These are phyloP conservation scores for Lepidurus packardi DNA, from an alignment of 1,140 invertebrate genomes.

Conservation along the genomic window DNA sequence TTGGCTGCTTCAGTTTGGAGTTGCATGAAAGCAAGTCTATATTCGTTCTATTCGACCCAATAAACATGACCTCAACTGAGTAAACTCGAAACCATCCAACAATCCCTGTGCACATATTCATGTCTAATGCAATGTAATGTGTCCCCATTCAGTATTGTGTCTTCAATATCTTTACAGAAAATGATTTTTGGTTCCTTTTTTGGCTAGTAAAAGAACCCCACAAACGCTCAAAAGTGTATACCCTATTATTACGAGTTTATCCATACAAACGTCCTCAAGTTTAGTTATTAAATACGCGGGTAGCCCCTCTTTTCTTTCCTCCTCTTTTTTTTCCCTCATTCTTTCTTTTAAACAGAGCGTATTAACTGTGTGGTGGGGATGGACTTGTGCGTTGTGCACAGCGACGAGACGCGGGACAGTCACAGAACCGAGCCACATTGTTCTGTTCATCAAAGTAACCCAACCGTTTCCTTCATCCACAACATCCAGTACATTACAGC, in stretches of 20 bases:
- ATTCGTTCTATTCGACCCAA: not conserved
- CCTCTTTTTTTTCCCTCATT: not conserved
- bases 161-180: not conserved
- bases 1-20: not conserved
- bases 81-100: not conserved
- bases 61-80: not conserved
- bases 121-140: constrained; percentile 19
- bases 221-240: not conserved
- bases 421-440: constrained; percentile 15
- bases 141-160: constrained; percentile 15
- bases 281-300: constrained; percentile 19
- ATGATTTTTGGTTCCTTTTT: constrained; percentile 16
- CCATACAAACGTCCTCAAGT: constrained; percentile 19
- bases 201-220: constrained; percentile 17
- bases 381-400: constrained; percentile 17
- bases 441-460: constrained; percentile 22
- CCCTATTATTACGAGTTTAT: constrained; percentile 4
- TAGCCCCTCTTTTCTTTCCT: not conserved
- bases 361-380: constrained; percentile 16
- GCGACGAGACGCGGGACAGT: constrained; percentile 20
- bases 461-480: constrained; percentile 18
- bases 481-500: constrained; percentile 14
- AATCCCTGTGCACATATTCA: not conserved
- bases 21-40: not conserved
- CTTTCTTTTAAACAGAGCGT: constrained; percentile 22